Base-by-base conservation (phyloP, 2,113 vertebrate genomes). In the Dinomys branickii region DNA sequence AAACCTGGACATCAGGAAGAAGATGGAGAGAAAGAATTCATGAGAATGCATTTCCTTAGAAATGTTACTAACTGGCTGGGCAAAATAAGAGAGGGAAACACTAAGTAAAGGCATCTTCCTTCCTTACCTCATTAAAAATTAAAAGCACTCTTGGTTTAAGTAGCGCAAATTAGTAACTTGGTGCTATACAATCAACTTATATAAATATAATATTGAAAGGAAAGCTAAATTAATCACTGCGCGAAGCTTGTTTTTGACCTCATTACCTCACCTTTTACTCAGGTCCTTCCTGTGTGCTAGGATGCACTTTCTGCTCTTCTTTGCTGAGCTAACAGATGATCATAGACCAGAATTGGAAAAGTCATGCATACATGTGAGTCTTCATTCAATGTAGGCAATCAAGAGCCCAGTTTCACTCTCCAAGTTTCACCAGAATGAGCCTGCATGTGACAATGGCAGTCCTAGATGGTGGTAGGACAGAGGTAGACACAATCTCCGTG, bases 151-250 rank as follows among this genome's bases (percentile, higher is more conserved):
- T 98, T 97, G 93, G 85, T 98, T 98, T 98, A 97, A 98, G 97
- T 97, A 97, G 98, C 93, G 90, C 97, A 97, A 98, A 98, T 99
- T 98, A 97, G 97, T 98, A 99, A 98, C 98, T 99, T 98, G 98
- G 98, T 98, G 97, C 98, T 98, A 61, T 96, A 97, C 98, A 99
- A 98, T 98, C 98, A 99, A 98, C 98, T 98, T 98, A 94, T 98
- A 87, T 99, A 99, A 99, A 98, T 98, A 98, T 97, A 98, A 98
- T 98, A 97, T 94, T 97, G 98, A 97, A 98, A 90, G 94, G 95
- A 96, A 97, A 90, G 97, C 98, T 92, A 97, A 98, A 98, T 98
- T 98, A 98, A 98, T 99, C 97, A 98, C 96, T 98, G 93, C 0
- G 0, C 96, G 98, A 98, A 50, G 95, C 97, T 98, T 98, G 94